These are phyloP conservation scores for Chelmon rostratus DNA, from an alignment of 2,797 vertebrate species.

Conservation along the genomic window DNA sequence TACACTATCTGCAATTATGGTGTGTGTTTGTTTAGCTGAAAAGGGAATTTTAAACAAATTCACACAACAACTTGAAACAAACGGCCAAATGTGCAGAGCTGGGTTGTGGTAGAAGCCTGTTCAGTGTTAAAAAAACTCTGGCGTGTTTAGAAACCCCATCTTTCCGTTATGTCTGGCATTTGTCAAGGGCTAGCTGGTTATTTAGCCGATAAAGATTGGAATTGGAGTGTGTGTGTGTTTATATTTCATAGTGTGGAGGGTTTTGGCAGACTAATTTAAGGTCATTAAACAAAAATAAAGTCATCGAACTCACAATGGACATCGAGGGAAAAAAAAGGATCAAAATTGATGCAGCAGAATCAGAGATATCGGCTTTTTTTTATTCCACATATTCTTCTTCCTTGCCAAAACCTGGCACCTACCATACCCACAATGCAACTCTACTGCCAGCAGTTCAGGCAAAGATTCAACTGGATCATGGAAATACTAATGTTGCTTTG, in stretches of 20 bases:
- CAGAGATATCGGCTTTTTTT: neutral
- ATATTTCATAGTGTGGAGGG: slow-evolving; percentile 12
- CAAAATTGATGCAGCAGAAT: neutral
- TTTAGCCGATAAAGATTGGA: slow-evolving; percentile 27
- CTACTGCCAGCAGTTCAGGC: neutral
- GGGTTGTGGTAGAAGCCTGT: neutral
- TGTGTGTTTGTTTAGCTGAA: slow-evolving; percentile 24
- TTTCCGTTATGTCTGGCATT: slow-evolving; percentile 48
- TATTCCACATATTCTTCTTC: neutral
- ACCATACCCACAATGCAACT: neutral
- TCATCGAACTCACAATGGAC: neutral
- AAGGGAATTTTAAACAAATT: neutral
- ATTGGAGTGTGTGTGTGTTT: slow-evolving; percentile 12
- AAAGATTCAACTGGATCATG: neutral
- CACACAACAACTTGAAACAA: neutral
- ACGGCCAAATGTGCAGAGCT: slow-evolving; percentile 7
- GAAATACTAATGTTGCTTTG: neutral
- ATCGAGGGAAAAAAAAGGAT: neutral
- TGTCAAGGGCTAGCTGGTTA: slow-evolving; percentile 46
- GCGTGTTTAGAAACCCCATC: slow-evolving; percentile 24
- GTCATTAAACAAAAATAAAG: no score
- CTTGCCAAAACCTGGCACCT: neutral
- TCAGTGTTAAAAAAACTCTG: slow-evolving; percentile 1
- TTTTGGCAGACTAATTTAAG: neutral
- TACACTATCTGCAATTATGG: slow-evolving; percentile 19